These are phyloP conservation scores for Macropodus opercularis DNA, from an alignment of 2,797 vertebrate species.

Conservation along the genomic window DNA sequence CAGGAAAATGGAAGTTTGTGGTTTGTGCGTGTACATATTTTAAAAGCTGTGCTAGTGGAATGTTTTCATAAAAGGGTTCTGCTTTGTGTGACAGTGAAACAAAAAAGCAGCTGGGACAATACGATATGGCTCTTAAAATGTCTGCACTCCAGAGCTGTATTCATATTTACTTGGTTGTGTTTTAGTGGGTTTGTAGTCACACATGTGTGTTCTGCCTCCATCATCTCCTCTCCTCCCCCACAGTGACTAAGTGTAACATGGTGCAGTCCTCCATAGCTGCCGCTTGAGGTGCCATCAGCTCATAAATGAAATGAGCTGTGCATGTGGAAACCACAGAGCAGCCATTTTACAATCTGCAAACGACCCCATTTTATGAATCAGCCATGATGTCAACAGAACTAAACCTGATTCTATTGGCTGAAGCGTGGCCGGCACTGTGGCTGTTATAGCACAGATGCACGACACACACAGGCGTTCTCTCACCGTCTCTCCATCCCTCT, in stretches of 20 bases:
- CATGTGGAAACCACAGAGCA: constrained; percentile 69
- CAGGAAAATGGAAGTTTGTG: constrained; percentile 39
- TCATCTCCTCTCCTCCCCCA: constrained; percentile 69
- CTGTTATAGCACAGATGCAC: constrained; percentile 7
- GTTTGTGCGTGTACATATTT: constrained; percentile 9
- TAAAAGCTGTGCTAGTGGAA: constrained; percentile 33
- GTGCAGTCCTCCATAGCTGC: constrained; percentile 37
- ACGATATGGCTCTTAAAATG: constrained; percentile 51
- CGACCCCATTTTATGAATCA: constrained; percentile 92
- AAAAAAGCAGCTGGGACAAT: constrained; percentile 50
- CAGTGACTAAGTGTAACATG: constrained; percentile 62
- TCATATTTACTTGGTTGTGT: constrained; percentile 11
- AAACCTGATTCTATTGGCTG: constrained; percentile 68
- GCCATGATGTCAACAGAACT: constrained; percentile 66
- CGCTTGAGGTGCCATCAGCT: constrained; percentile 72
- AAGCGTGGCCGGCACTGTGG: constrained; percentile 40
- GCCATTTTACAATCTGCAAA: constrained; percentile 83
- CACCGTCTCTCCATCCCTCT: constrained; percentile 28
- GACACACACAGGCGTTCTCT: constrained; percentile 24
- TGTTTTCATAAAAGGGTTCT: constrained; percentile 31
- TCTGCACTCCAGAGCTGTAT: constrained; percentile 34
- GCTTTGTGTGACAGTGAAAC: constrained; percentile 37
- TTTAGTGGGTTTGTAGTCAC: constrained; percentile 23
- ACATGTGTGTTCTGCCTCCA: constrained; percentile 47
- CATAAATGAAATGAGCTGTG: constrained; percentile 68